Conservation (phyloP, 2,113 vertebrate genomes). For the Elachura formosa region DNA sequence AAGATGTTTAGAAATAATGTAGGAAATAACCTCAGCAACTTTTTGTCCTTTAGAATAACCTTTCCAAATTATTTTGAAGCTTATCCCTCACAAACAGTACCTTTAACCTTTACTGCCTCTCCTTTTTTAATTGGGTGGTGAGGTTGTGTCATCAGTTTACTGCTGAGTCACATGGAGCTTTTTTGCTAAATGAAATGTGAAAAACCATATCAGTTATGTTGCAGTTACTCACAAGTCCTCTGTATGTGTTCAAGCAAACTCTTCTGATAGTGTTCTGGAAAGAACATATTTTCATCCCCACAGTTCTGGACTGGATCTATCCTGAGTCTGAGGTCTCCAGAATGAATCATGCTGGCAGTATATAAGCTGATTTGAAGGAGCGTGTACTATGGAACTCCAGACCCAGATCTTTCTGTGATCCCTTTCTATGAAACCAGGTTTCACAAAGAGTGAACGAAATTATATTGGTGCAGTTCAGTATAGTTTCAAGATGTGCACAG, state of each 20-base stretch:
- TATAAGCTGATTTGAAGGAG: neutral
- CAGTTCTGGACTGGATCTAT: neutral
- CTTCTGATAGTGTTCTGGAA: neutral
- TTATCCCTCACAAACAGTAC: neutral
- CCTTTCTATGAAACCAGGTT: neutral
- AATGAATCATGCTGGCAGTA: neutral
- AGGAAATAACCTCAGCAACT: neutral
- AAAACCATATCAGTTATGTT: neutral
- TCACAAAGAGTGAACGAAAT: neutral
- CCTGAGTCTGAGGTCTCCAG: neutral
- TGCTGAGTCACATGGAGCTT: neutral
- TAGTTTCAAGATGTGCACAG: neutral
- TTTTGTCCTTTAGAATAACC: neutral
- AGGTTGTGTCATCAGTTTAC: neutral
- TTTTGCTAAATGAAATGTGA: neutral
- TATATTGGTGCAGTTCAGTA: neutral
- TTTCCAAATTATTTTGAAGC: neutral
- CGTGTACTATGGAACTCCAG: rapidly evolving
- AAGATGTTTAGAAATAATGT: neutral
- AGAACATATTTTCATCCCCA: neutral
- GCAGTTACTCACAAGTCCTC: neutral
- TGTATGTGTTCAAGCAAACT: neutral
- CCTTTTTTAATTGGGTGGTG: neutral
- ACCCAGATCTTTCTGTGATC: neutral
- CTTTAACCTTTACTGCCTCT: neutral